phyloP scores from a whole-genome alignment of 2,113 vertebrate genomes.

The Pao palembangensis region DNA sequence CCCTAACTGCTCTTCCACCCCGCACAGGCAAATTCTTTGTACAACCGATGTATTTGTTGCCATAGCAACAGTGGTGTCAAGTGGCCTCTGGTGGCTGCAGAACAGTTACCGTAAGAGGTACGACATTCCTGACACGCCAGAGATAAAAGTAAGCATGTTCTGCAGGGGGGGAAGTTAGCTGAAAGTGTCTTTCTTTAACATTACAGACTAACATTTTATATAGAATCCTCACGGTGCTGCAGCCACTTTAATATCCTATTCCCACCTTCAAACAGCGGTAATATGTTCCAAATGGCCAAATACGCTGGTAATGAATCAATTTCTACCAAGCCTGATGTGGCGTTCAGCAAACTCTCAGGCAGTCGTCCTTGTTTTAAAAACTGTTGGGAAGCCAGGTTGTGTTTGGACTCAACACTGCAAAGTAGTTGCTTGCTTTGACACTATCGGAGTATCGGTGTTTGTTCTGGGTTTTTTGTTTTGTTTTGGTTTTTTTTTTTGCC shows the following conservation, averaged over 20 bases:
- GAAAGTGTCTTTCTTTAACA: no score
- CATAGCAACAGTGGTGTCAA: background rate
- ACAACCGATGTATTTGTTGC: no score
- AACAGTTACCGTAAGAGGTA: background rate
- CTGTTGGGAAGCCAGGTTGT: conserved; percentile 32
- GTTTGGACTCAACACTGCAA: conserved; percentile 24
- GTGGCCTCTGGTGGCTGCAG: background rate
- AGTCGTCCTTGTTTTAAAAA: conserved; percentile 60
- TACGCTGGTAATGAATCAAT: conserved; percentile 62
- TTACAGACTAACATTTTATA: no score
- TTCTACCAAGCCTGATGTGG: conserved; percentile 54
- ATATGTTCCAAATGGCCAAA: conserved; percentile 20
- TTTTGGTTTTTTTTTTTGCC: conserved; percentile 46
- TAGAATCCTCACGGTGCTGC: no score
- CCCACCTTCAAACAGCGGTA: background rate
- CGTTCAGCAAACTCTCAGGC: conserved; percentile 64
- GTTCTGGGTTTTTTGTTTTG: no score
- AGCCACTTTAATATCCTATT: conserved; percentile 9
- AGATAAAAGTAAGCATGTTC: no score
- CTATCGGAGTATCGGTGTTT: background rate
- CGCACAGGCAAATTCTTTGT: no score
- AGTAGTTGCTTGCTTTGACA: conserved; percentile 34
- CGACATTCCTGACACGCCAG: no score
- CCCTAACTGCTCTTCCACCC: no score
- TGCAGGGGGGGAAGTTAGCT: no score